Evolutionary conservation across 2,888 invertebrate species (phyloP), one percentile per base, ranked within the genome.

Genomic region (Coremacera marginata): DNA sequence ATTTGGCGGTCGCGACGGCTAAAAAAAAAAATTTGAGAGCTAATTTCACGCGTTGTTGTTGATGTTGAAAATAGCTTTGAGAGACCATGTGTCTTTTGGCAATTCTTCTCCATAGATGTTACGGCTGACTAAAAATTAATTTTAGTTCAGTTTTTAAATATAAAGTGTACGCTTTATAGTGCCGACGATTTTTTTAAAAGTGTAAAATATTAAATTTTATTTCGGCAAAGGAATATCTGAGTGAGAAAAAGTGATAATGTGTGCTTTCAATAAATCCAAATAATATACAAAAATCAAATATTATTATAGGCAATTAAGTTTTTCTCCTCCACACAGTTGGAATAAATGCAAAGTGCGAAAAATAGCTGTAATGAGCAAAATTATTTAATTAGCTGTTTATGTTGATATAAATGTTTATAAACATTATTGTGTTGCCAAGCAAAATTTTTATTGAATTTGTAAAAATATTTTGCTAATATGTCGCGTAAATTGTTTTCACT

Each of bases 371-470:
- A 19, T 55, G 55, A n/a, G n/a, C 5, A 55, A 19, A 55, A 19
- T 55, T 7, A 19, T 55, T 19, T 55, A 19, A 55, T 55, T 22
- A 70, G 49, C 44, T 55, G 60, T 74, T 77, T 80, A 70, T 80
- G 75, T 79, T 77, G 44, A 73, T 44, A 44, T 44, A 44, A 44
- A 44, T 44, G 44, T 44, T 44, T 44, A 44, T 44, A 11, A 44
- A 44, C 44, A 44, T 44, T 44, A 11, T 44, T 44, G 44, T 44
- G 44, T 44, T 44, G 44, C 44, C 78, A 78, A 77, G 70, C 31
- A 76, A 68, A 60, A 77, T 49, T 8, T 31, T 22, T 73, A 70
- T 72, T 67, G n/a, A 2, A 2, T 8, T 27, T 31, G 62, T 62
- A 14, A 25, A 27, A 62, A 27, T 14, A 62, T 62, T 62, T 31